Conservation (phyloP, 2,797 vertebrate genomes). For the Sebastes paucispinis region DNA sequence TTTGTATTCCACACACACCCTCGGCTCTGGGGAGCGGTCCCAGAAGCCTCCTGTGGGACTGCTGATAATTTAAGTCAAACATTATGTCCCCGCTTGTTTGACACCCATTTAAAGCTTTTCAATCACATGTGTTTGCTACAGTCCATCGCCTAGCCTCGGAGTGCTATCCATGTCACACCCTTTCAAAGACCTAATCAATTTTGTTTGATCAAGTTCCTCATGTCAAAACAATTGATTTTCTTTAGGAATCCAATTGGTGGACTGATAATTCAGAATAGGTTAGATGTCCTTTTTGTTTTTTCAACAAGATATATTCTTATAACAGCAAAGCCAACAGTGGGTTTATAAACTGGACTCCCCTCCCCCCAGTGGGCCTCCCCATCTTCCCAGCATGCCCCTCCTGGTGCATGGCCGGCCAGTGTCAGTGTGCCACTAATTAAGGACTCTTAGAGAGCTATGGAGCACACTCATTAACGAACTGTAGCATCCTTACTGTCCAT, state of each 20-base stretch:
- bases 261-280: slow-evolving; percentile 33
- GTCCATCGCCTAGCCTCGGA: slow-evolving; percentile 56
- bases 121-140: slow-evolving; percentile 77
- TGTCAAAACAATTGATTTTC: slow-evolving; percentile 70
- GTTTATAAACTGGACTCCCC: slow-evolving; percentile 32
- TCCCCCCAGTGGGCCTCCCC: slow-evolving; percentile 27
- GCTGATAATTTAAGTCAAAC: slow-evolving; percentile 83
- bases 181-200: slow-evolving; percentile 70
- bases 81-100: slow-evolving; percentile 79
- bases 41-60: slow-evolving; percentile 70
- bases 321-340: slow-evolving; percentile 16
- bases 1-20: slow-evolving; percentile 76
- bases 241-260: slow-evolving; percentile 27
- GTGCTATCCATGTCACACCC: slow-evolving; percentile 57
- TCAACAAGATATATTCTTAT: neutral
- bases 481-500: slow-evolving; percentile 75
- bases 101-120: slow-evolving; percentile 80
- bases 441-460: slow-evolving; percentile 73
- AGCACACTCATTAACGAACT: slow-evolving; percentile 80
- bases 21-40: slow-evolving; percentile 66
- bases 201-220: slow-evolving; percentile 65
- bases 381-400: slow-evolving; percentile 42
- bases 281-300: slow-evolving; percentile 19
- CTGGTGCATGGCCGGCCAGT: slow-evolving; percentile 39
- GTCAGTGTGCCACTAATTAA: slow-evolving; percentile 83